Conservation (phyloP, 2,888 invertebrate species). For the Hirtodrosophila confusa region DNA sequence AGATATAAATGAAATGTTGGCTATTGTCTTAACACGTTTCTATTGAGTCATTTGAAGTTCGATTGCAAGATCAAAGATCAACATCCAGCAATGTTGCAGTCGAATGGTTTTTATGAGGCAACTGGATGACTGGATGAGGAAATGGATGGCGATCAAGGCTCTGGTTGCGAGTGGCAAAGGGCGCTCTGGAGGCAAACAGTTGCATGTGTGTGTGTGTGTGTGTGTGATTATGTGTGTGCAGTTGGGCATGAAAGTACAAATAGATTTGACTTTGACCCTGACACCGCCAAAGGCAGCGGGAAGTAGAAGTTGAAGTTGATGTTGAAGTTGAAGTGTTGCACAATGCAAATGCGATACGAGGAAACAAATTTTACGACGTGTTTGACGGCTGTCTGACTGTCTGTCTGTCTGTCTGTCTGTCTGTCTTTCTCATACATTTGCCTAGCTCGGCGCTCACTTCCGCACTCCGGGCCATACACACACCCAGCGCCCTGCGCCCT, state of each 20-base stretch:
- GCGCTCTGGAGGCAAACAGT: conserved; percentile 4
- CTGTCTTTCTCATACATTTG: conserved; percentile 28
- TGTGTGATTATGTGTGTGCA: conserved; percentile 16
- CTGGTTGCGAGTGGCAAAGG: conserved; percentile 36
- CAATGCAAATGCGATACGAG: conserved; percentile 73
- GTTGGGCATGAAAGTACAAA: conserved; percentile 65
- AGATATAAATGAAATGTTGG: too few species aligned
- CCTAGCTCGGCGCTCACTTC: conserved; percentile 61
- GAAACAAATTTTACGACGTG: conserved; percentile 81
- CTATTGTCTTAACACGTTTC: too few species aligned
- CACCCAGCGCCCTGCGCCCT: conserved; percentile 14
- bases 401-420: conserved; percentile 19
- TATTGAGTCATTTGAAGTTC: too few species aligned
- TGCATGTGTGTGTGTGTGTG: not conserved
- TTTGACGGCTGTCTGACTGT: conserved; percentile 78
- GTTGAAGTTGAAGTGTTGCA: conserved; percentile 45
- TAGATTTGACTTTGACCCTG: conserved; percentile 75
- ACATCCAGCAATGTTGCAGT: not conserved
- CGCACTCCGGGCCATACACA: conserved; percentile 48
- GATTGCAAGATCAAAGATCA: too few species aligned
- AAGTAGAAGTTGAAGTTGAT: conserved; percentile 39
- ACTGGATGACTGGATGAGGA: conserved; percentile 4
- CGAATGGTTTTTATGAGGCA: conserved; percentile 25
- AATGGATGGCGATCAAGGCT: conserved; percentile 26
- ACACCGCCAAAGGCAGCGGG: conserved; percentile 43